These are phyloP conservation scores for Agriotes lineatus DNA, from an alignment of 2,888 invertebrate species.

Conservation along the genomic window DNA sequence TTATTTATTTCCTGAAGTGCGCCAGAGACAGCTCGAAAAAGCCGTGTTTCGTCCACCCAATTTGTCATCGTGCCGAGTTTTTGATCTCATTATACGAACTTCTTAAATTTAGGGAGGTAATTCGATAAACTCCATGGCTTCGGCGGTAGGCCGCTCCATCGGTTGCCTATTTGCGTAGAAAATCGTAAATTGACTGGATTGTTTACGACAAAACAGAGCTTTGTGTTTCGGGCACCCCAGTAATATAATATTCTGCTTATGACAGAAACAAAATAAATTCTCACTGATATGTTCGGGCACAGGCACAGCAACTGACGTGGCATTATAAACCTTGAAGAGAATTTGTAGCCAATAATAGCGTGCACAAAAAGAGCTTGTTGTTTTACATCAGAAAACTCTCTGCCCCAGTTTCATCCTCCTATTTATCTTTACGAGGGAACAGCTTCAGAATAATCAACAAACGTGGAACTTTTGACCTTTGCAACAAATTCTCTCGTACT, in stretches of 20 bases:
- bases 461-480: too few relatives aligned
- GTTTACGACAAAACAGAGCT: constrained; percentile 10
- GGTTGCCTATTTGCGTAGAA: not conserved
- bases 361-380: too few relatives aligned
- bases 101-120: constrained; percentile 5
- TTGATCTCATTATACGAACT: constrained; percentile 21
- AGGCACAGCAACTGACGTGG: not conserved
- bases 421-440: too few relatives aligned
- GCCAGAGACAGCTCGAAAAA: constrained; percentile 20
- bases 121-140: constrained; percentile 4
- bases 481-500: too few relatives aligned
- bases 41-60: constrained; percentile 7
- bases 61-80: constrained; percentile 14
- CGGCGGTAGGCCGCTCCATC: not conserved
- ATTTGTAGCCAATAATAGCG: not conserved
- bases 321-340: not conserved
- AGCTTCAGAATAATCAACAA: too few relatives aligned
- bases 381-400: too few relatives aligned
- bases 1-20: constrained; percentile 31
- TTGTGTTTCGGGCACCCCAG: not conserved
- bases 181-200: constrained; percentile 15
- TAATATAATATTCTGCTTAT: constrained; percentile 17
- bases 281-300: constrained; percentile 6
- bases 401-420: too few relatives aligned
- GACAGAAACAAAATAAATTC: constrained; percentile 17